Base-by-base conservation (phyloP, 1,140 invertebrate species). In the Kradibia gibbosae region DNA sequence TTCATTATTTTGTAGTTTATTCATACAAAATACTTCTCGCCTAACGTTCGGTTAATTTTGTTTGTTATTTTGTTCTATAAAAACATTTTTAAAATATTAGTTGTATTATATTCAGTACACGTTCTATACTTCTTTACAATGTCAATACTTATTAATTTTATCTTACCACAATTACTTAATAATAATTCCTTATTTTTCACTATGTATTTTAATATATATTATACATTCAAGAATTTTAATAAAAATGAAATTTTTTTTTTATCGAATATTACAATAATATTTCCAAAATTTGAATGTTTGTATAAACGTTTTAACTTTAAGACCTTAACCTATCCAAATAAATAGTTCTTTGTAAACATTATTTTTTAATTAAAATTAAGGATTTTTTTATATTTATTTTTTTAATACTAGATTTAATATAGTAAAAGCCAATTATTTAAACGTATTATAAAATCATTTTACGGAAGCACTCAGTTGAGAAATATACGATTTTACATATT, bases 21-120 rank as follows among this genome's bases (percentile, higher is more conserved):
- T 73, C 17, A 48, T 73, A 60, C 48, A 60, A 80, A 72, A 72
- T 80, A 60, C n/a, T 28, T 39, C 5, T 0, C n/a, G 8, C 28
- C 17, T 55, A 31, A 53, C 10, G 20, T 65, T 65, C 1, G 22
- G 17, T n/a, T 22, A 72, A 60, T 50, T 73, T 80, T 48, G 73
- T 65, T 28, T 65, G 65, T 17, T 45, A 45, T 13, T 45, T 31
- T 80, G 15, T 25, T 78, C 48, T 48, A 42, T 34, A 39, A 22
- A 22, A 22, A 34, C 15, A 65, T 60, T 36, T 20, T 73, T 53
- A 73, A 55, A 73, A 73, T 73, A 73, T 73, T 31, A 53, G n/a
- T 55, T 55, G 34, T 53, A 73, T 73, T 73, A 55, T 73, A n/a
- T n/a, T 75, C 53, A 75, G 53, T 75, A 75, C 50, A 57, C 13